A percentile compares a stretch with the other conserved stretches of the same genome.
Conservation (phyloP, 2,797 vertebrate genomes). For the Cossypha polioptera region DNA sequence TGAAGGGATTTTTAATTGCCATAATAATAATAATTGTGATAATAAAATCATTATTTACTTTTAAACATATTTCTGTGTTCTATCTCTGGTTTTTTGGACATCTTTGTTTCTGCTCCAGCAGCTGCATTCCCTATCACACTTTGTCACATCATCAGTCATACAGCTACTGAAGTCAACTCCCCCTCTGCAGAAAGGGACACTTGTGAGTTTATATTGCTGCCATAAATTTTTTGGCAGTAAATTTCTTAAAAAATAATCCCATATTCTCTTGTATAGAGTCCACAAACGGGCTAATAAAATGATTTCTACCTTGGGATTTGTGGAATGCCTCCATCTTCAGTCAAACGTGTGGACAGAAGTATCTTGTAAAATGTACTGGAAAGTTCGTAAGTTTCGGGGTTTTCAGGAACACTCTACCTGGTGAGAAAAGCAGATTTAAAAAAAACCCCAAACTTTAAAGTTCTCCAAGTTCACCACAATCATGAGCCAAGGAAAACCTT, state of each 20-base stretch:
- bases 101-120: constrained; percentile 71
- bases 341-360: constrained; percentile 53
- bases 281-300: constrained; percentile 76
- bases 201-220: constrained; percentile 81
- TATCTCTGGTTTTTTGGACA: constrained; percentile 60
- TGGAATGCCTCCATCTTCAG: constrained; percentile 75
- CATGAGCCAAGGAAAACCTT: constrained; percentile 57
- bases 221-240: constrained; percentile 80
- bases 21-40: background rate
- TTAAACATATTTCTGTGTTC: constrained; percentile 59
- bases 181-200: constrained; percentile 71
- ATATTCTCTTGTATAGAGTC: constrained; percentile 74
- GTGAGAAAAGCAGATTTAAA: constrained; percentile 37
- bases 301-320: constrained; percentile 71
- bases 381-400: constrained; percentile 58
- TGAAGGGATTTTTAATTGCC: background rate
- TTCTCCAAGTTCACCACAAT: constrained; percentile 20
- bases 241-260: constrained; percentile 79
- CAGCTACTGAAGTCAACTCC: constrained; percentile 77
- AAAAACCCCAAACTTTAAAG: background rate
- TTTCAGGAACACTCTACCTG: constrained; percentile 64
- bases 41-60: constrained; percentile 1
- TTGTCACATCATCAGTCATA: constrained; percentile 80
- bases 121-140: constrained; percentile 78
- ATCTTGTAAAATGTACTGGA: constrained; percentile 64